A percentile compares a stretch with the other conserved stretches of the same genome.
Conservation (phyloP, 2,888 invertebrate genomes). For the Pristionchus entomophagus region DNA sequence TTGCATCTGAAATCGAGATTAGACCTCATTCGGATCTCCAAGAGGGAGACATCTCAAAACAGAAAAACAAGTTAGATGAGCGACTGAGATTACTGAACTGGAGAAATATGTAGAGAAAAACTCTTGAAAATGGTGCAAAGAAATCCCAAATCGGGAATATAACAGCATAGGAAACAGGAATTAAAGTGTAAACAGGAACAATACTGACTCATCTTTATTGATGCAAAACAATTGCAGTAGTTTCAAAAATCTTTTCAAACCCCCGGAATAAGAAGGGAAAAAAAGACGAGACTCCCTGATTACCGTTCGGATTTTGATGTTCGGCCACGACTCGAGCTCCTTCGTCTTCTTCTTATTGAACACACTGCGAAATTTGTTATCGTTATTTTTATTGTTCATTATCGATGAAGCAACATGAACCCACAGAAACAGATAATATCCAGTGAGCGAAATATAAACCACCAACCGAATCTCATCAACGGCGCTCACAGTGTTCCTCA, state of each 20-base stretch:
- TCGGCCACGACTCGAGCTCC: constrained; percentile 35
- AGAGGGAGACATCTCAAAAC: not conserved
- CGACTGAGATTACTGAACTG: not conserved
- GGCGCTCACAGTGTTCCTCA: not conserved
- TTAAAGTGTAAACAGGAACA: not conserved
- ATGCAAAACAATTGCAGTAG: not conserved
- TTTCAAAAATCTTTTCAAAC: no score
- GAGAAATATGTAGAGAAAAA: not conserved
- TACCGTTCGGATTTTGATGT: constrained; percentile 39
- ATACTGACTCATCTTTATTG: not conserved
- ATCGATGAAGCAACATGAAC: not conserved
- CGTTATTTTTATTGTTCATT: not conserved
- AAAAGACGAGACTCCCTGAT: constrained; percentile 1
- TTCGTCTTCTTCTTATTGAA: constrained; percentile 44
- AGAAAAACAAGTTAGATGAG: not conserved
- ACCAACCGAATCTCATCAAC: not conserved
- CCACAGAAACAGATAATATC: not conserved
- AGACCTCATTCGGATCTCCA: not conserved
- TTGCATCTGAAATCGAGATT: constrained; percentile 34
- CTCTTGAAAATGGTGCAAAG: not conserved
- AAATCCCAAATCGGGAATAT: not conserved
- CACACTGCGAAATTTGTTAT: not conserved
- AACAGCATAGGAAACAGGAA: not conserved
- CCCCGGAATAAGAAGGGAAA: no score
- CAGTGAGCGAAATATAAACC: not conserved